A percentile compares a stretch with the other conserved stretches of the same genome.
Evolutionary conservation across 2,113 vertebrate species (phyloP).

Genomic region (Malurus cyaneus): DNA sequence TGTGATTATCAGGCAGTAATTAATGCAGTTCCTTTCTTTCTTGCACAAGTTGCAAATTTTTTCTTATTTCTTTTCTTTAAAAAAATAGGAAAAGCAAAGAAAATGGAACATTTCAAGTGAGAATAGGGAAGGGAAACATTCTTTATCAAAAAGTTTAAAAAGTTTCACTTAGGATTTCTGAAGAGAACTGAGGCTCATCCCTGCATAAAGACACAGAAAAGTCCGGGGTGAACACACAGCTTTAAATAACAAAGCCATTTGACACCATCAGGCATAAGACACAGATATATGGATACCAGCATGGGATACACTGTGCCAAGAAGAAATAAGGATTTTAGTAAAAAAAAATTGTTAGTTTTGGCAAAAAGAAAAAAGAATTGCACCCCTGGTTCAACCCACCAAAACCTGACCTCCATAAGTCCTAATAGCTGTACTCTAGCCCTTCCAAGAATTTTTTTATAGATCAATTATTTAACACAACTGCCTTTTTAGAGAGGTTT

Average conservation of each 20-base stretch:
- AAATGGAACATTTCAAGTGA: neutral
- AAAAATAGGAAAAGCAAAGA: neutral
- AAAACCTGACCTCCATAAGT: neutral
- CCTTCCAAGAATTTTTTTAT: neutral
- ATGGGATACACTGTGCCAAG: neutral
- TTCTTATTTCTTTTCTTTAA: neutral
- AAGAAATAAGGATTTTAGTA: neutral
- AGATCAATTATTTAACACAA: slow-evolving; percentile 71
- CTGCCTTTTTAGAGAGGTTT: slow-evolving; percentile 66
- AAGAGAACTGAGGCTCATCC: neutral
- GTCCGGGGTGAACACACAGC: neutral
- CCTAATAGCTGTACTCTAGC: neutral
- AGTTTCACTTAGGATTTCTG: neutral
- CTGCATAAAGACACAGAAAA: neutral
- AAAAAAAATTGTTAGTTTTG: neutral
- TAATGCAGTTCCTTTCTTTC: neutral
- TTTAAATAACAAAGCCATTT: neutral
- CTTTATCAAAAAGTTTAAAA: neutral
- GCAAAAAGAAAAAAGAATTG: neutral
- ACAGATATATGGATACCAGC: neutral
- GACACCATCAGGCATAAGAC: neutral
- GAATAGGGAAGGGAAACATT: neutral
- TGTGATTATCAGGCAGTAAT: neutral
- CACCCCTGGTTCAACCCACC: neutral
- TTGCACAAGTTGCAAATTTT: neutral